Base-by-base conservation (phyloP, 1,140 invertebrate genomes). In the Episyrphus balteatus region DNA sequence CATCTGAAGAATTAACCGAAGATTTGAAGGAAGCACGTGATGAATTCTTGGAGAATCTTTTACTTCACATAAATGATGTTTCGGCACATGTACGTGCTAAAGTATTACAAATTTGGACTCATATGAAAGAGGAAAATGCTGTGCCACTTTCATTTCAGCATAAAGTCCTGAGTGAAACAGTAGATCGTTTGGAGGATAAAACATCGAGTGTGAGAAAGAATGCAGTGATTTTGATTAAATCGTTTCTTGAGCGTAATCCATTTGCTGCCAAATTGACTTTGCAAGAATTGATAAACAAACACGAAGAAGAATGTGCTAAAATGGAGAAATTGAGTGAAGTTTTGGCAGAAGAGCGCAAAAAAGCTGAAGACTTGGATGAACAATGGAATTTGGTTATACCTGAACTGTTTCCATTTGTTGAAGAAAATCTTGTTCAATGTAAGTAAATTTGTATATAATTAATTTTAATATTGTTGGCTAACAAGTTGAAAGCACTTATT, bases 71-170 rank as follows among this genome's bases (percentile, higher is more conserved):
- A 39, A 77, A 84, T 52, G 91, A 94, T 66, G 57, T 77, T 1
- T 82, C 89, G 56, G 83, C 88, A 5, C 89, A 86, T 61, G 88
- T 92, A 1, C 73, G 91, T 45, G 82, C 84, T 38, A 86, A 83
- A 69, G 78, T 84, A 3, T 69, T 92, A 17, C 81, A 88, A 55
- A 79, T 83, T 42, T 90, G 86, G 85, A 75, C 78, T 54, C 71
- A 73, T 17, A 69, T 92, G 21, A 81, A 84, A 46, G 73, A 76
- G 36, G 79, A 84, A 54, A 77, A 81, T 55, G 83, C 81, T 44
- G 73, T 92, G 17, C 87, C 88, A 0, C 65, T 91, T 21, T 66
- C 66, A 1, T 70, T 78, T 46, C 78, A 86, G 52, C 75, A 77
- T 11, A 65, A 70, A 13, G 71, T 91, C 42, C 68, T 88, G 33